Percentiles rank a stretch among this genome's conserved stretches.
Conservation (phyloP, 1,140 invertebrate species). For the Neomicropteryx cornuta region DNA sequence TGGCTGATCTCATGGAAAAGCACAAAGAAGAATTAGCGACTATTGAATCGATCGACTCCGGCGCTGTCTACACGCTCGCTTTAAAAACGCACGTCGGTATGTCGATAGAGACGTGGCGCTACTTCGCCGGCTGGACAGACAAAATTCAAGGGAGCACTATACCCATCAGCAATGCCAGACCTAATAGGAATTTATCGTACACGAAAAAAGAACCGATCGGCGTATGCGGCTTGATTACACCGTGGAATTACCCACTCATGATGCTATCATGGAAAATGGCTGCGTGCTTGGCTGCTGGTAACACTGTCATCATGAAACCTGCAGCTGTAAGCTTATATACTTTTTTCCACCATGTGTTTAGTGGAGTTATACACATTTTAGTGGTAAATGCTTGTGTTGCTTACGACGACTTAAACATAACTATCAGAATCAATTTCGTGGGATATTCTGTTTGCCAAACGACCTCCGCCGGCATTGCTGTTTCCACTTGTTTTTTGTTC, state of each 20-base stretch:
- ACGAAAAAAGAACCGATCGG: constrained; percentile 84
- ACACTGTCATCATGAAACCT: constrained; percentile 88
- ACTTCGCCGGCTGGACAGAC: constrained; percentile 91
- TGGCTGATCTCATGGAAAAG: constrained; percentile 89
- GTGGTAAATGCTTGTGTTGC: too few species aligned
- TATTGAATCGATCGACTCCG: constrained; percentile 84
- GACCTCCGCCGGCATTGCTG: too few species aligned
- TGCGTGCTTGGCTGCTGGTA: constrained; percentile 88
- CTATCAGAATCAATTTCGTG: too few species aligned
- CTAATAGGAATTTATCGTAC: constrained; percentile 78
- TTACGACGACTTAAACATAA: too few species aligned
- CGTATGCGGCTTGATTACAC: constrained; percentile 90
- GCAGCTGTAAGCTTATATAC: constrained; percentile 61
- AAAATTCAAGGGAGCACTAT: constrained; percentile 90
- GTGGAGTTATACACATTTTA: too few species aligned
- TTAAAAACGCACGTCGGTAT: constrained; percentile 91
- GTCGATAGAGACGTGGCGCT: constrained; percentile 88
- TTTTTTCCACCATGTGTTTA: too few species aligned
- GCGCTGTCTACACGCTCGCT: constrained; percentile 90
- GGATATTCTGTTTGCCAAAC: too few species aligned
- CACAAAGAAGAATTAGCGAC: constrained; percentile 91
- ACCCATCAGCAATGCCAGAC: constrained; percentile 77
- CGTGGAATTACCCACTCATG: constrained; percentile 96
- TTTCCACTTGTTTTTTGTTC: too few species aligned
- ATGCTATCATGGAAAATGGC: constrained; percentile 99